Evolutionary conservation across 2,797 vertebrate species (phyloP).

Genomic region (Anguilla pacifica): DNA sequence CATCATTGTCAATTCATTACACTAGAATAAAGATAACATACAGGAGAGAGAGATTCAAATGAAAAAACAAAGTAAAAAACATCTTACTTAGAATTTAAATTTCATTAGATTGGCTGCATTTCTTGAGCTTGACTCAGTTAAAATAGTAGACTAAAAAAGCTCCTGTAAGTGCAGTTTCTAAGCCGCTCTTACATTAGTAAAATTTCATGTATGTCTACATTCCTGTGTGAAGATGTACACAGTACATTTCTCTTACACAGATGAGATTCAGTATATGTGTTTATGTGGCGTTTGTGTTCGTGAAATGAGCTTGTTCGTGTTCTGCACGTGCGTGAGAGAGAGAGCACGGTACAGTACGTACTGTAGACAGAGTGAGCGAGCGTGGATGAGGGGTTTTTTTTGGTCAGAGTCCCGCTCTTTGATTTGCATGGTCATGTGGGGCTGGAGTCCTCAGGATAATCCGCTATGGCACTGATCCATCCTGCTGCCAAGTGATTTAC

Average conservation of each 20-base stretch:
- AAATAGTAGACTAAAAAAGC: neutral
- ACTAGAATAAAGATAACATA: too few relatives aligned
- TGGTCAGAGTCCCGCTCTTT: neutral
- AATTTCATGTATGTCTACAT: neutral
- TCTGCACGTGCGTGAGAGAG: neutral
- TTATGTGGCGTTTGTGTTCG: neutral
- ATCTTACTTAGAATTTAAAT: neutral
- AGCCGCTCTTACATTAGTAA: neutral
- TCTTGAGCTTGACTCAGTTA: neutral
- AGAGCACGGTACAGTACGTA: neutral
- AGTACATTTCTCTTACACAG: neutral
- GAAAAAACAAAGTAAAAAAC: neutral
- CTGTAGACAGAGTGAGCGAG: neutral
- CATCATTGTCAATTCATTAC: too few relatives aligned
- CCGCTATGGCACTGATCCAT: conserved; percentile 65
- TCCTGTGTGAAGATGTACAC: too few relatives aligned
- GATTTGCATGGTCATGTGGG: neutral
- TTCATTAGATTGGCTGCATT: neutral
- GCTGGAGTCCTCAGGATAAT: conserved; percentile 8
- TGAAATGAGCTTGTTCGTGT: neutral
- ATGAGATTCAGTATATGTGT: neutral
- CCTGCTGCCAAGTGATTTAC: conserved; percentile 73
- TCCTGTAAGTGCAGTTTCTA: neutral
- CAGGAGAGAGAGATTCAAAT: neutral
- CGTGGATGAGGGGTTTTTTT: neutral